phyloP scores from a whole-genome alignment of 2,113 vertebrate species.

The Eulemur rufifrons region DNA sequence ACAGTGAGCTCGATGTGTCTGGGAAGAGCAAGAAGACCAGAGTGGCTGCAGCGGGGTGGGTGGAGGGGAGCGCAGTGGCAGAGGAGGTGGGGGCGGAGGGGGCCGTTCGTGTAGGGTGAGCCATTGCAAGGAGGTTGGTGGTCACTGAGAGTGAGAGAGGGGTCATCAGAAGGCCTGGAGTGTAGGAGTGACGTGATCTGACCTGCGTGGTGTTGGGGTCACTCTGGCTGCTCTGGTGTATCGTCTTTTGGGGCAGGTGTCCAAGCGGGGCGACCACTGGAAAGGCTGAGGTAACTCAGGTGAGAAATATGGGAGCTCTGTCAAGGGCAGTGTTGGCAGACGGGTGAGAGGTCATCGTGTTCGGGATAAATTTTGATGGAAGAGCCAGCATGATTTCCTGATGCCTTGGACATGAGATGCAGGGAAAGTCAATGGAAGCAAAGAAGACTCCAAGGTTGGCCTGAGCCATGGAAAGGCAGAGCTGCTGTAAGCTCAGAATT shows the following conservation, averaged over 20 bases:
- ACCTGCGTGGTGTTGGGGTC: too few species aligned
- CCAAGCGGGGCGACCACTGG: not conserved
- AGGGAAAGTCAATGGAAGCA: not conserved
- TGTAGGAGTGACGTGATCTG: not conserved
- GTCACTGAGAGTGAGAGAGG: not conserved
- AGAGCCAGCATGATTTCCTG: not conserved
- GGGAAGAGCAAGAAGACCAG: not conserved
- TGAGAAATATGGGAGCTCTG: not conserved
- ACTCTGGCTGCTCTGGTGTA: not conserved
- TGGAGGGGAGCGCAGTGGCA: not conserved
- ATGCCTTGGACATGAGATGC: not conserved
- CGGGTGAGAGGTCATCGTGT: not conserved
- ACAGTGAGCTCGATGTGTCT: accelerated
- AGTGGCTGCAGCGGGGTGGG: too few species aligned
- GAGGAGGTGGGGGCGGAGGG: not conserved
- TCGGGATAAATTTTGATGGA: not conserved
- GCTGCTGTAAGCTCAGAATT: not conserved
- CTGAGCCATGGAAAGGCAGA: not conserved
- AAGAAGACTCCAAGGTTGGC: not conserved
- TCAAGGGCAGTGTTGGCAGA: not conserved
- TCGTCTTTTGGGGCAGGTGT: not conserved
- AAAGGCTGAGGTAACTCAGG: not conserved
- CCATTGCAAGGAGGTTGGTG: not conserved
- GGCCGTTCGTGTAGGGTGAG: not conserved
- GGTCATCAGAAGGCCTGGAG: not conserved